Evolutionary conservation across 2,888 invertebrate genomes (phyloP), one percentile per base, ranked within the genome.

Genomic region (Drosophila crucigera): DNA sequence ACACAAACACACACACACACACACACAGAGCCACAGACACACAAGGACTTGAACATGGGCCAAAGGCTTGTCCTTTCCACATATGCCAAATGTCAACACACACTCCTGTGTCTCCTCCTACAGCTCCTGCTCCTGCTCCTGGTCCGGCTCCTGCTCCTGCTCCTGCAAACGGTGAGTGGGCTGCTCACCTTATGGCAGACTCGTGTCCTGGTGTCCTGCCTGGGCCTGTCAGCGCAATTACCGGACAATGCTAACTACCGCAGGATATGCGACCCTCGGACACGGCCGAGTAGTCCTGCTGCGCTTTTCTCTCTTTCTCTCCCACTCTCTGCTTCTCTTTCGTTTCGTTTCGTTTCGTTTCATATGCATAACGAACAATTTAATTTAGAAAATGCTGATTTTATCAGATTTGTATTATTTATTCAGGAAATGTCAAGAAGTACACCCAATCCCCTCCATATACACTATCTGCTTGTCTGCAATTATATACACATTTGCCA

Each of bases 371-470:
- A 89, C 84, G 83, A 91, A 91, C 90, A 92, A 91, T 91, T 92
- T 92, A 92, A 91, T 92, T 91, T 92, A 91, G 91, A 91, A 91
- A 92, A 87, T 92, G 92, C 91, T 91, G 91, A 91, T 92, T 91
- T 92, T 92, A 91, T 92, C 91, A 86, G 82, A 91, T 92, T 92
- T 88, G 68, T 79, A 83, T 84, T 91, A 91, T 85, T 91, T 87
- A 89, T 90, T 87, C 84, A 82, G 83, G 75, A 82, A 89, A 89
- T 86, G 88, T 82, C 86, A 89, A 89, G 83, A 74, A 84, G 74
- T 75, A 70, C 4, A 25, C 16, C 16, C 47, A 9, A 25, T 16
- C 54, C 50, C 69, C 56, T 60, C 39, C 37, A 37, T 4, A 53
- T 37, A 28, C 53, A 19, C 55, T 58, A 41, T 50, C 55, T 62